Percentiles rank a stretch among this genome's conserved stretches.
These are phyloP conservation scores for Melinaea marsaeus DNA, from an alignment of 2,888 invertebrate species.

Conservation along the genomic window DNA sequence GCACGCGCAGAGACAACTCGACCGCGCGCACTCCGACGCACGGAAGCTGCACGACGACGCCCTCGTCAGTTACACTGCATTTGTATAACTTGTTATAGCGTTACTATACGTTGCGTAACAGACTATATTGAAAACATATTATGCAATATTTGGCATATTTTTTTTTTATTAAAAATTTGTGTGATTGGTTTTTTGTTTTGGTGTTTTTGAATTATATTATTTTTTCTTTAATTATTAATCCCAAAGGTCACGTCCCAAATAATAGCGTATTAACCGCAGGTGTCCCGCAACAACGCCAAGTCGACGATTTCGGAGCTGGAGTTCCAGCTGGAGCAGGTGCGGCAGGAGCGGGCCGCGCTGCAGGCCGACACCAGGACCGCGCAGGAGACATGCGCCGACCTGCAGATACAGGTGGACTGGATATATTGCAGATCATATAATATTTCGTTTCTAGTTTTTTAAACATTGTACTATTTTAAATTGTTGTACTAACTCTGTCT, in stretches of 20 bases:
- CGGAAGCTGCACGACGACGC: slow-evolving; percentile 69
- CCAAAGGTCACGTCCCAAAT: no score
- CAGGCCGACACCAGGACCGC: slow-evolving; percentile 84
- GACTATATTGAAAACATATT: no score
- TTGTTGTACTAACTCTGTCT: no score
- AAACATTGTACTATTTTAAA: no score
- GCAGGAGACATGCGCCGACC: slow-evolving; percentile 84
- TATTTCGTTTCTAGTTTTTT: no score
- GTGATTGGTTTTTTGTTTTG: no score
- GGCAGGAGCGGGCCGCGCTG: slow-evolving; percentile 84
- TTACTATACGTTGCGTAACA: no score
- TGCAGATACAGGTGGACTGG: slow-evolving; percentile 78
- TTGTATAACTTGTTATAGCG: neutral
- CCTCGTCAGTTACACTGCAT: slow-evolving; percentile 38
- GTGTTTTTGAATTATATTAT: no score
- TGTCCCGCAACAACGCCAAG: slow-evolving; percentile 91
- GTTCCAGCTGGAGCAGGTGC: slow-evolving; percentile 85
- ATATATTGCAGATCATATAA: neutral
- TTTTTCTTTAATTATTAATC: no score
- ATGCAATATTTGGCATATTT: neutral
- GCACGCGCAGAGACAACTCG: slow-evolving; percentile 70
- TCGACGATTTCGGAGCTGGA: slow-evolving; percentile 90
- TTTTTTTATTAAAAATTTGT: no score
- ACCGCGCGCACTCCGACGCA: slow-evolving; percentile 65
- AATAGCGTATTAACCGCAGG: slow-evolving; percentile 57